A percentile compares a stretch with the other conserved stretches of the same genome.
phyloP scores from a whole-genome alignment of 2,797 vertebrate genomes.

The Prionace glauca region DNA sequence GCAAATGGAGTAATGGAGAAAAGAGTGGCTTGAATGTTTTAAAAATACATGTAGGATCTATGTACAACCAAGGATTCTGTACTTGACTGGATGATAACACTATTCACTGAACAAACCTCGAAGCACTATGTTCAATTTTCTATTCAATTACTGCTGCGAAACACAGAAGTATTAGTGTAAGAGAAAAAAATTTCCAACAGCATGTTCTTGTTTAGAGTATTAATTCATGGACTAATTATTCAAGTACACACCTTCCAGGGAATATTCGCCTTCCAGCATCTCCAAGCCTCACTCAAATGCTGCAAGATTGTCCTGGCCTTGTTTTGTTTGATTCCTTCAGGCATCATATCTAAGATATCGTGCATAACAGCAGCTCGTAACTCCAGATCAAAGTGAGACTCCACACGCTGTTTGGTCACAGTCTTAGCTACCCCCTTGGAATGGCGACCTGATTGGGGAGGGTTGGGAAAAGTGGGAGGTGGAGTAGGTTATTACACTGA shows the following conservation, averaged over 20 bases:
- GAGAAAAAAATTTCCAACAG: background rate
- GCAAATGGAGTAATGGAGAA: background rate
- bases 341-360: constrained; percentile 99
- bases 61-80: background rate
- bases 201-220: background rate
- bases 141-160: background rate
- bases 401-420: constrained; percentile 95
- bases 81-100: background rate
- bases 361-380: constrained; percentile 97
- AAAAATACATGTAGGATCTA: background rate
- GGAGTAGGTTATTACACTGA: constrained; percentile 1
- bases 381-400: constrained; percentile 98
- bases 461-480: background rate
- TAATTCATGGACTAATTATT: background rate
- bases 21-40: background rate
- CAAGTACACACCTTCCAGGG: constrained; percentile 80
- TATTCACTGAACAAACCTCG: background rate
- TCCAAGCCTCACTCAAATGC: constrained; percentile 96
- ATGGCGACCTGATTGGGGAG: constrained; percentile 74
- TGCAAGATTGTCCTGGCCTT: constrained; percentile 97
- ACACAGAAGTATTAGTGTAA: background rate
- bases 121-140: background rate
- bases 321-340: constrained; percentile 98
- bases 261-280: constrained; percentile 99
- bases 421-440: constrained; percentile 98